A percentile compares a stretch with the other conserved stretches of the same genome.
Conservation (phyloP, 2,113 vertebrate genomes). For the Tenebrosternarchus preto region DNA sequence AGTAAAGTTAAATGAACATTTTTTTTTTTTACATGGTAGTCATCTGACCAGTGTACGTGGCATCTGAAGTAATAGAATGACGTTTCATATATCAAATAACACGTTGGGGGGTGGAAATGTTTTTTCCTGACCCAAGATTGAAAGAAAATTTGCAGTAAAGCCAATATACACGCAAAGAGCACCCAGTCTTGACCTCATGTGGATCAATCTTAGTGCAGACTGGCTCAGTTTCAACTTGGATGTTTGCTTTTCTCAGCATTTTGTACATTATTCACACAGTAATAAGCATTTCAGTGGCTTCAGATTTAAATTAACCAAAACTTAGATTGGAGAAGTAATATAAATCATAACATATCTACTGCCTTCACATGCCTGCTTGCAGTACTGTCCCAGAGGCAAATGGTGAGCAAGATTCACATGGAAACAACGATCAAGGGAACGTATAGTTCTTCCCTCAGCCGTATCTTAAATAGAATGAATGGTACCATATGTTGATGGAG, state of each 20-base stretch:
- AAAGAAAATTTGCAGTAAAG: constrained; percentile 53
- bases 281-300: constrained; percentile 74
- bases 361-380: constrained; percentile 71
- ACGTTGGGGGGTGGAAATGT: constrained; percentile 46
- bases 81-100: constrained; percentile 46
- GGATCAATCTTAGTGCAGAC: constrained; percentile 62
- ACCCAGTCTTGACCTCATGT: constrained; percentile 51
- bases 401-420: constrained; percentile 58
- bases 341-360: constrained; percentile 60
- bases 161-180: constrained; percentile 72
- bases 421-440: constrained; percentile 31
- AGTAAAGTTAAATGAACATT: constrained; percentile 69
- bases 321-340: constrained; percentile 55
- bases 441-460: constrained; percentile 22
- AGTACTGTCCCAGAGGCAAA: constrained; percentile 39
- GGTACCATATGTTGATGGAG: constrained; percentile 62
- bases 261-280: constrained; percentile 80
- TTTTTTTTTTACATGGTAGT: constrained; percentile 56
- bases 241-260: constrained; percentile 61
- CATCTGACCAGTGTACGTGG: constrained; percentile 58
- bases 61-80: constrained; percentile 51
- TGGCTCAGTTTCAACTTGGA: constrained; percentile 70
- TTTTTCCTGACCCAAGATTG: constrained; percentile 30
- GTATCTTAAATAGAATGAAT: constrained; percentile 44
- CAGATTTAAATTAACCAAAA: constrained; percentile 70